Evolutionary conservation across 1,140 invertebrate genomes (phyloP).

Genomic region (Tetragonula clypearis): DNA sequence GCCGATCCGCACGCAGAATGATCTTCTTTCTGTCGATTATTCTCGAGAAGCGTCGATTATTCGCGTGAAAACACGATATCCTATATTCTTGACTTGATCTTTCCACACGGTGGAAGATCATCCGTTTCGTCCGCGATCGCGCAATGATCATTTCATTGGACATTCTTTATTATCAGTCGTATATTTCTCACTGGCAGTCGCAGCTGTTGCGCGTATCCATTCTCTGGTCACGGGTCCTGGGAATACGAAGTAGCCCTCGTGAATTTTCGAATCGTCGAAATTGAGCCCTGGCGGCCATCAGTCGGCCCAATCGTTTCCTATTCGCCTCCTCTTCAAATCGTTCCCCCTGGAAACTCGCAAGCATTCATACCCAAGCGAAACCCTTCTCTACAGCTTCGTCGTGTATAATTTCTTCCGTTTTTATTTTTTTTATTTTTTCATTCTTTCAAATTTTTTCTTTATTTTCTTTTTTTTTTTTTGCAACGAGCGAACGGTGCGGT

Average conservation of each 20-base stretch:
- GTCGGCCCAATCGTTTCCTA: slow-evolving; percentile 33
- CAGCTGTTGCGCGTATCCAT: slow-evolving; percentile 42
- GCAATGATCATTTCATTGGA: neutral
- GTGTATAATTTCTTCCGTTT: neutral
- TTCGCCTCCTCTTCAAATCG: slow-evolving; percentile 46
- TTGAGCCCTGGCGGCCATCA: slow-evolving; percentile 73
- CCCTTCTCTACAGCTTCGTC: too few species aligned
- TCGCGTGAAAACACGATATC: too few species aligned
- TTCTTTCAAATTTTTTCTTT: neutral
- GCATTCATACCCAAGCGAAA: slow-evolving; percentile 25
- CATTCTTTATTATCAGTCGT: slow-evolving; percentile 57
- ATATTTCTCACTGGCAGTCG: slow-evolving; percentile 41
- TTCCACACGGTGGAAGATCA: too few species aligned
- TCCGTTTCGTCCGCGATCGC: too few species aligned
- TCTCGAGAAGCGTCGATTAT: neutral
- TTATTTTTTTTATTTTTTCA: neutral
- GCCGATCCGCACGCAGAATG: too few species aligned
- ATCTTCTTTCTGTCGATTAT: neutral
- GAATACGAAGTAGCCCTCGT: slow-evolving; percentile 70
- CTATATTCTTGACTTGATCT: too few species aligned
- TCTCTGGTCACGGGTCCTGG: slow-evolving; percentile 64
- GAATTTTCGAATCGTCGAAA: slow-evolving; percentile 80
- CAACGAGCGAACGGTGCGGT: neutral
- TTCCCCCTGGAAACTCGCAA: slow-evolving; percentile 45
- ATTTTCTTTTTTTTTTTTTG: neutral